Conservation (phyloP, 1,140 invertebrate genomes). For the Drosophila pallidifrons region DNA sequence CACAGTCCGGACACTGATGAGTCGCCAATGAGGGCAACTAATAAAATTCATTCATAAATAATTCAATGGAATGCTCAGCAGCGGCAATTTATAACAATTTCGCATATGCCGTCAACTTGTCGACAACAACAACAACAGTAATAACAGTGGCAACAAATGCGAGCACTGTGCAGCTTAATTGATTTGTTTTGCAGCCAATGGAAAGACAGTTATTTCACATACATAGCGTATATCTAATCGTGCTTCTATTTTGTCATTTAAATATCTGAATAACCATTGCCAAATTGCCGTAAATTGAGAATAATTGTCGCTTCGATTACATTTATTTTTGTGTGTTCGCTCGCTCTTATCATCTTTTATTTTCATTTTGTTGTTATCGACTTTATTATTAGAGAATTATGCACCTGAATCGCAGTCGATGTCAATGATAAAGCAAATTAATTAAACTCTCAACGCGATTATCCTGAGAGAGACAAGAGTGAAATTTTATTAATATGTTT, state of each 20-base stretch:
- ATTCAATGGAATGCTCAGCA: constrained; percentile 67
- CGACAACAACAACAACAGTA: constrained; percentile 25
- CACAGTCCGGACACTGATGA: constrained; percentile 77
- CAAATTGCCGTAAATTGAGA: constrained; percentile 77
- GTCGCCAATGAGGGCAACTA: constrained; percentile 81
- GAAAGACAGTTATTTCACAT: constrained; percentile 34
- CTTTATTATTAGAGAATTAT: constrained; percentile 32
- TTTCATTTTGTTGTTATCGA: constrained; percentile 25
- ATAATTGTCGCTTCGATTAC: constrained; percentile 53
- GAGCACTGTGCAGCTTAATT: constrained; percentile 65
- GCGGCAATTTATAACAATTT: constrained; percentile 79
- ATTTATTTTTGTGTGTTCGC: background rate
- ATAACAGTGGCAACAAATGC: constrained; percentile 19
- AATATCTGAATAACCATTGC: constrained; percentile 58
- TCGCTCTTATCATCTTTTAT: constrained; percentile 5
- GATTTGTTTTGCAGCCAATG: constrained; percentile 78
- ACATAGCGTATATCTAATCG: constrained; percentile 20
- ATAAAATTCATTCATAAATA: constrained; percentile 83
- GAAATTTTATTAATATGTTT: background rate
- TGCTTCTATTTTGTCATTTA: constrained; percentile 37
- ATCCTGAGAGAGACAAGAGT: background rate
- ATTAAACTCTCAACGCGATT: constrained; percentile 4
- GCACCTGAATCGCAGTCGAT: constrained; percentile 16
- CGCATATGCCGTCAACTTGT: constrained; percentile 64
- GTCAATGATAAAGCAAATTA: constrained; percentile 27